Percentiles rank a stretch among this genome's conserved stretches.
These are phyloP conservation scores for Danaus chrysippus DNA, from an alignment of 2,888 invertebrate species.

Conservation along the genomic window DNA sequence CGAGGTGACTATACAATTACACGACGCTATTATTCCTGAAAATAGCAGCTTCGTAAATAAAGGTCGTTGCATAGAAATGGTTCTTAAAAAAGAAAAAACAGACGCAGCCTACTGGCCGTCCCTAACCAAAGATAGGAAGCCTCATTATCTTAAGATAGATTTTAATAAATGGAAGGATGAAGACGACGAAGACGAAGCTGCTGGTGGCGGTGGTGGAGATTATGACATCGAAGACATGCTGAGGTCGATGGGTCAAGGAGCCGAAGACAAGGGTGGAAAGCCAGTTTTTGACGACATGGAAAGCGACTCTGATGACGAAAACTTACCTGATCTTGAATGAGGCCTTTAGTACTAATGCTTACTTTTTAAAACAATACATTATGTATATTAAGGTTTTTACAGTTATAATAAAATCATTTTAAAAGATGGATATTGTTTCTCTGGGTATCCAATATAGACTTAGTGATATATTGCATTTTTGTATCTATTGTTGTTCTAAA, in stretches of 20 bases:
- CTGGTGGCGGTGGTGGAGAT: slow-evolving; percentile 52
- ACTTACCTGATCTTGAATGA: slow-evolving; percentile 86
- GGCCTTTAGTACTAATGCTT: slow-evolving; percentile 44
- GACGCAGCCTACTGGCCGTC: slow-evolving; percentile 92
- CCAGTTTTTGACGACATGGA: slow-evolving; percentile 88
- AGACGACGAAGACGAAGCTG: slow-evolving; percentile 94
- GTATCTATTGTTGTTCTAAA: too few species aligned
- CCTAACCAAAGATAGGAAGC: slow-evolving; percentile 92
- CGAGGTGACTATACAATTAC: slow-evolving; percentile 92
- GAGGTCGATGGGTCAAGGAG: slow-evolving; percentile 82
- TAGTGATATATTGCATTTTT: background rate
- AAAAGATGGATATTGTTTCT: slow-evolving; percentile 22
- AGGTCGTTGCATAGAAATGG: slow-evolving; percentile 86
- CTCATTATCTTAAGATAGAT: slow-evolving; percentile 97
- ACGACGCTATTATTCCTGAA: slow-evolving; percentile 89
- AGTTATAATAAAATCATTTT: slow-evolving; percentile 68
- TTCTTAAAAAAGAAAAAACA: slow-evolving; percentile 84
- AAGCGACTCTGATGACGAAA: slow-evolving; percentile 89
- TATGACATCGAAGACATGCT: slow-evolving; percentile 86
- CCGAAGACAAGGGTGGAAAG: slow-evolving; percentile 77
- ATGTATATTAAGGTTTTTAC: slow-evolving; percentile 73
- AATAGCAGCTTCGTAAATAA: slow-evolving; percentile 85
- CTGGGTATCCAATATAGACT: slow-evolving; percentile 13
- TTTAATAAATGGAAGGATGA: slow-evolving; percentile 99
- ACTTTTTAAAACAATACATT: slow-evolving; percentile 62